phyloP scores from a whole-genome alignment of 2,113 vertebrate species.

The Struthio camelus region DNA sequence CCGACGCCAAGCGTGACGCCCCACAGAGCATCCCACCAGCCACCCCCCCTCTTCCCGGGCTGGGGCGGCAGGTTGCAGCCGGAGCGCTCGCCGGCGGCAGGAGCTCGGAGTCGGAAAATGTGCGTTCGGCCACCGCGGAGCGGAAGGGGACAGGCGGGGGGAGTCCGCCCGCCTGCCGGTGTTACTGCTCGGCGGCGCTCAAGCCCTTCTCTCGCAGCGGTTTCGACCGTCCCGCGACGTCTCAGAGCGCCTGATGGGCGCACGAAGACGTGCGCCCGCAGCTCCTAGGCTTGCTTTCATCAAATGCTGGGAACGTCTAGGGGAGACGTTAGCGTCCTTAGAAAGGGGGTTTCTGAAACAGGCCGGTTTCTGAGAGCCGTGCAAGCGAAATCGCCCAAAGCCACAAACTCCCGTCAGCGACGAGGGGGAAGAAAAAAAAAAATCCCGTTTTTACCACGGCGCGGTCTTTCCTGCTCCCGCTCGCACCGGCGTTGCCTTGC shows the following conservation, averaged over 20 bases:
- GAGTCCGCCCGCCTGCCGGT: background rate
- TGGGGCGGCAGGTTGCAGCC: no score
- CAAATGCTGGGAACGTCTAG: background rate
- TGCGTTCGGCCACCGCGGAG: no score
- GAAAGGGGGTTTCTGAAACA: background rate
- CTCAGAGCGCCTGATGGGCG: accelerated
- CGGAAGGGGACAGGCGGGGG: background rate
- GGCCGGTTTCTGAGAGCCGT: background rate
- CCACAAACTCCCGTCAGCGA: background rate
- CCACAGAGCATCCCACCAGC: no score
- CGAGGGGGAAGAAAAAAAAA: background rate
- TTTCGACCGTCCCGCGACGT: background rate
- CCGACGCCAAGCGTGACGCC: no score
- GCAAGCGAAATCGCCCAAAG: background rate
- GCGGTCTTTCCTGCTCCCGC: background rate
- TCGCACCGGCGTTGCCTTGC: no score
- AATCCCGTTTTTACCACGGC: background rate
- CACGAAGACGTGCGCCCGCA: accelerated
- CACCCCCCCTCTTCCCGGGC: no score
- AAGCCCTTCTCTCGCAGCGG: no score
- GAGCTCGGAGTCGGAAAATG: no score
- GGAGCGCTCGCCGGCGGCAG: no score
- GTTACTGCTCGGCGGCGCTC: background rate
- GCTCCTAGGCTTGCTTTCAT: background rate
- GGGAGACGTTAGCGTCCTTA: background rate